Evolutionary conservation across 2,888 invertebrate species (phyloP), one percentile per base, ranked within the genome.

Genomic region (Muschampia plurimacula): DNA sequence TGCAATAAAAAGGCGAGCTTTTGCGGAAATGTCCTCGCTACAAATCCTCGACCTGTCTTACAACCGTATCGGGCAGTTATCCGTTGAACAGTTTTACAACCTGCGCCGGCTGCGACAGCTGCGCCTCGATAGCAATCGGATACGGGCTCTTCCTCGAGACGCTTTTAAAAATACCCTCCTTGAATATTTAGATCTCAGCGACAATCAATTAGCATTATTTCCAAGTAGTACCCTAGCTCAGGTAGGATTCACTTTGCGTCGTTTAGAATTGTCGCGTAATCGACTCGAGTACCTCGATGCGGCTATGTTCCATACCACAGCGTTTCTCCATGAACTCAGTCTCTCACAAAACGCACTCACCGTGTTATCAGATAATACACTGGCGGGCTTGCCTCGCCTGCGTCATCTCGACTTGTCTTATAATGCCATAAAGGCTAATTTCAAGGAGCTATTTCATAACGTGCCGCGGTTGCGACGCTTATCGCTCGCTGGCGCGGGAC

Each of bases 331-430:
- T 67, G 96, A 96, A 77, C 92, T 98, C 46, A 96, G 96, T 83
- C 88, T 98, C 74, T 96, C 97, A 4, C 94, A 94, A 77, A 98
- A 98, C 86, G 96, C 96, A 76, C 94, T 98, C 65, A 97, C 97
- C 0, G 97, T 97, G 73, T 90, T 98, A 60, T 97, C 97, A 0
- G 98, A 98, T 84, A 97, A 97, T 83, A 97, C 97, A 1, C 97
- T 98, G 82, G 96, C 96, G 2, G 96, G 96, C 72, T 91, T 98
- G 28, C 95, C 96, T 52, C 96, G 96, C 77, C 93, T 97, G 67
- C 95, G 97, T 75, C 95, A 95, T 72, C 91, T 98, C 69, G 97
- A 98, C 83, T 91, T 98, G 13, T 96, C 97, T 52, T 95, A 95
- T 68, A 98, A 98, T 87, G 94, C 96, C 2, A 91, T 98, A 39